Evolutionary conservation across 2,113 vertebrate genomes (phyloP), one percentile per base, ranked within the genome.

Genomic region (Pseudorhombus dupliciocellatus): DNA sequence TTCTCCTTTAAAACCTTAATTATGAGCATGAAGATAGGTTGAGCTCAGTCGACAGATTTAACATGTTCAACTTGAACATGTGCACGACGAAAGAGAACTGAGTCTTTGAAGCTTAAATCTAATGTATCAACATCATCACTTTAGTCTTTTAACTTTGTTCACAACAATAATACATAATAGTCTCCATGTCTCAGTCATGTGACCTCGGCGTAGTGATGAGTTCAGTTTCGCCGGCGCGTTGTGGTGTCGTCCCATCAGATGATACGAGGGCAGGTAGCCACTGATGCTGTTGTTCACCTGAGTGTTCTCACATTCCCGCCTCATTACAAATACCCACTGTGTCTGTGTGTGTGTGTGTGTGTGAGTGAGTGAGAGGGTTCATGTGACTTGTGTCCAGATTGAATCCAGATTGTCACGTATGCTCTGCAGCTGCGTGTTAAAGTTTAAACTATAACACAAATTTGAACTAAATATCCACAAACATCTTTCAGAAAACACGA

Each of bases 251-350:
- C 75, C 28, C 30, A 5, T 79, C 60, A 40, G 75, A n/a, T 0
- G 5, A 22, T 67, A 77, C 68, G 81, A 86, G 85, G 70, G 78
- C 88, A 74, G 83, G 87, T 79, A 82, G 90, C 74, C 81, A 80
- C 84, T 88, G 93, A 93, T 83, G 90, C 91, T 89, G 92, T 93
- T 69, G 83, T 88, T 80, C 79, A 79, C 85, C 86, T 60, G 76
- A 90, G 86, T 87, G 82, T 89, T 87, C n/a, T 50, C 80, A 86
- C 91, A 91, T 91, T 91, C 89, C 92, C 83, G 58, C 66, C 63
- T 25, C 34, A 82, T 85, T 7, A 20, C 24, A 30, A 30, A 30
- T 12, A 64, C 61, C 21, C 48, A 26, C 46, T 58, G 42, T 74
- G 79, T 66, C 72, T 73, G 62, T 65, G 70, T 73, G 70, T 51